A percentile compares a stretch with the other conserved stretches of the same genome.
Conservation (phyloP, 2,113 vertebrate genomes). For the Myotis davidii region DNA sequence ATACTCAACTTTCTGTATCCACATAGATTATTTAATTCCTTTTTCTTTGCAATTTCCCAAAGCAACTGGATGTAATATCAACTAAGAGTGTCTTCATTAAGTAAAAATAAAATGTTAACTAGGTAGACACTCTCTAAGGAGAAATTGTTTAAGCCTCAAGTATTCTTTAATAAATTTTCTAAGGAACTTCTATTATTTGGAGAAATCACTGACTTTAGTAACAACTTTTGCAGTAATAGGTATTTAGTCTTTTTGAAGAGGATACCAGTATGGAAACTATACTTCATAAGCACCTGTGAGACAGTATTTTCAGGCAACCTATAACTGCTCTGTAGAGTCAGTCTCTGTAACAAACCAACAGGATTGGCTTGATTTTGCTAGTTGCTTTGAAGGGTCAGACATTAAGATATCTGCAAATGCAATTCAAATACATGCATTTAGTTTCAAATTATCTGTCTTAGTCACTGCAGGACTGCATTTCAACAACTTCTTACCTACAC, state of each 20-base stretch:
- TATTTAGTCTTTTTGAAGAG: neutral
- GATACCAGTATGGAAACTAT: neutral
- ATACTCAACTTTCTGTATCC: neutral
- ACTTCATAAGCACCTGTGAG: neutral
- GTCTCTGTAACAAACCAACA: neutral
- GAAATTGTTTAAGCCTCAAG: neutral
- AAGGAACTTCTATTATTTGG: neutral
- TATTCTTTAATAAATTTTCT: neutral
- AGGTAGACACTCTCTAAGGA: neutral
- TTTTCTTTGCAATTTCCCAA: constrained; percentile 16
- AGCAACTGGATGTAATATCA: neutral
- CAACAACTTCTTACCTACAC: neutral
- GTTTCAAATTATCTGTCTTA: neutral
- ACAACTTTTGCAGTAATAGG: neutral
- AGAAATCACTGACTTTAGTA: neutral
- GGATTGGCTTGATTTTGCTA: neutral
- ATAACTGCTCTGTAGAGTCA: neutral
- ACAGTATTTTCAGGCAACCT: neutral
- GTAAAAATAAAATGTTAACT: neutral
- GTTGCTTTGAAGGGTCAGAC: neutral
- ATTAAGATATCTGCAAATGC: neutral
- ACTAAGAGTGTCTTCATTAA: neutral
- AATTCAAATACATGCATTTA: neutral
- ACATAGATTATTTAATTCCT: neutral
- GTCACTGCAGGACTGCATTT: neutral